Percentiles rank a stretch among this genome's conserved stretches.
Evolutionary conservation across 1,140 invertebrate species (phyloP).

Genomic region (Drosophila melanogaster): DNA sequence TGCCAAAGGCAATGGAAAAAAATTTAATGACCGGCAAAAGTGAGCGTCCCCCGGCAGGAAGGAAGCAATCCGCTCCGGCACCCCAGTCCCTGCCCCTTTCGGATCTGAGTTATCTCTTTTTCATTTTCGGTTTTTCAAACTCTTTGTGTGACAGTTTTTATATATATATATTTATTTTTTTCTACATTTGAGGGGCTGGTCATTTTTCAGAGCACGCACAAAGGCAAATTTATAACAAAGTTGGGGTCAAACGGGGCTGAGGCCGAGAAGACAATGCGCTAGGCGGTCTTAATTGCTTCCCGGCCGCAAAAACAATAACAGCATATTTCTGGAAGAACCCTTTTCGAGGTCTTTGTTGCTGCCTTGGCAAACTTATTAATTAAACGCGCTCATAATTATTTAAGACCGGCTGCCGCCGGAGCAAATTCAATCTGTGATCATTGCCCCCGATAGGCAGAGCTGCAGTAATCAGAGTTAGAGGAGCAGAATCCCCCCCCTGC

Average conservation of each 20-base stretch:
- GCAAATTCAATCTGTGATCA: conserved; percentile 73
- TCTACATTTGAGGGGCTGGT: conserved; percentile 24
- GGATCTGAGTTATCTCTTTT: not conserved
- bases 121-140: conserved; percentile 33
- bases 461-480: conserved; percentile 13
- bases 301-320: conserved; percentile 26
- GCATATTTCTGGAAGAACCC: conserved; percentile 38
- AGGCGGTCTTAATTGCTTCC: conserved; percentile 39
- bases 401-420: conserved; percentile 40
- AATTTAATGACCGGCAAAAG: conserved; percentile 73
- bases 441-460: conserved; percentile 27
- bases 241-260: conserved; percentile 58
- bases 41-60: conserved; percentile 54
- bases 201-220: conserved; percentile 44
- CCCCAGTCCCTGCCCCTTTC: conserved; percentile 16
- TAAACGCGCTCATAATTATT: conserved; percentile 74
- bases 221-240: conserved; percentile 55
- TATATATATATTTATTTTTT: not conserved
- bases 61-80: conserved; percentile 29
- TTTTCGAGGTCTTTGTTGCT: conserved; percentile 44
- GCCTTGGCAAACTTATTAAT: conserved; percentile 71
- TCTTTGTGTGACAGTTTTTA: conserved; percentile 50
- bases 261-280: conserved; percentile 49
- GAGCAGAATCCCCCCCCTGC: conserved; percentile 1
- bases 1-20: conserved; percentile 47